Evolutionary conservation across 2,797 vertebrate species (phyloP).

Genomic region (Urosaurus nigricauda): DNA sequence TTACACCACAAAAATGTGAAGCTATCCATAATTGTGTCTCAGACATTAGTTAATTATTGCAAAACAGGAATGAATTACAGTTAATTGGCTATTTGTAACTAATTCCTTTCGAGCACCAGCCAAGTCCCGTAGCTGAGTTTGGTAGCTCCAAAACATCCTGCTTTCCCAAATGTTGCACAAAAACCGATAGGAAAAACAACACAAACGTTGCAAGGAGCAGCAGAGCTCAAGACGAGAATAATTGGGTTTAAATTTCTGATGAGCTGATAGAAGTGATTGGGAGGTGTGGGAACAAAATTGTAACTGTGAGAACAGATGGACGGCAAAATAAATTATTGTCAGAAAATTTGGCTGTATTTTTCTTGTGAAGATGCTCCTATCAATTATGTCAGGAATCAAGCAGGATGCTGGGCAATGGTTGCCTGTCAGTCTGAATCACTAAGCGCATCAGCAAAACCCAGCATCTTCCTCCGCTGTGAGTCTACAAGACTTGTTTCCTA

Average conservation of each 20-base stretch:
- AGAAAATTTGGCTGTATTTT: not conserved
- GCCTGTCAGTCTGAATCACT: not conserved
- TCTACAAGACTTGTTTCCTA: not conserved
- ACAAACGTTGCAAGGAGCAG: not conserved
- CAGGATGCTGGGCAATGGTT: not conserved
- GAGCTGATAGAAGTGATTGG: not conserved
- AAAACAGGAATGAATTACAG: not conserved
- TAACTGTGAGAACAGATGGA: slow-evolving; percentile 2
- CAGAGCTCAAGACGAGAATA: not conserved
- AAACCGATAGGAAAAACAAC: not conserved
- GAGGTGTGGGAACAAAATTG: not conserved
- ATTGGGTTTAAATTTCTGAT: not conserved
- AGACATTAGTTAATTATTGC: not conserved
- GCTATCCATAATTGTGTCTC: not conserved
- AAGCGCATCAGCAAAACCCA: not conserved
- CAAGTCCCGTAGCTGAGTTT: not conserved
- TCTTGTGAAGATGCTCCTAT: not conserved
- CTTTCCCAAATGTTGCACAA: not conserved
- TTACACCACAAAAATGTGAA: not conserved
- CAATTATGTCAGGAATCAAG: not conserved
- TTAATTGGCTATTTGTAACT: not conserved
- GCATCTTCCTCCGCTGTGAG: not conserved
- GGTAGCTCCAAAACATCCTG: not conserved
- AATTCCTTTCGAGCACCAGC: not conserved
- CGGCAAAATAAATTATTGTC: not conserved